Conservation (phyloP, 2,888 invertebrate genomes). For the Anaspis maculata region DNA sequence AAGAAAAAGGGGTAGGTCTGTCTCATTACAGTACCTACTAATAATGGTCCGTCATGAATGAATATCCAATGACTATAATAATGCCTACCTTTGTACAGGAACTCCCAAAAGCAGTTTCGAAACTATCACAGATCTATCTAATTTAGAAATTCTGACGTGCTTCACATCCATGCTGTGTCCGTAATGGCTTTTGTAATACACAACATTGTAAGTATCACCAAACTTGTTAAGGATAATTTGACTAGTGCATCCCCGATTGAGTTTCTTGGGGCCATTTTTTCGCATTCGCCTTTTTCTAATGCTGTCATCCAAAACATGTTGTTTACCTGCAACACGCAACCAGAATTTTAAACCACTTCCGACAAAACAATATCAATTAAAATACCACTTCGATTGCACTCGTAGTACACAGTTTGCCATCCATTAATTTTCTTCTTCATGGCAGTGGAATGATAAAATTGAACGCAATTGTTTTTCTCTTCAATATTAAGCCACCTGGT, state of each 20-base stretch:
- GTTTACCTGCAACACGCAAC: neutral
- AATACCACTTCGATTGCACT: slow-evolving; percentile 11
- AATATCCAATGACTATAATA: too few species aligned
- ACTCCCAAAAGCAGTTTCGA: slow-evolving; percentile 13
- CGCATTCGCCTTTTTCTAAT: slow-evolving; percentile 5
- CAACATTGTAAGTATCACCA: slow-evolving; percentile 5
- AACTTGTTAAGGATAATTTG: slow-evolving; percentile 12
- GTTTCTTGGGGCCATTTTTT: slow-evolving; percentile 7
- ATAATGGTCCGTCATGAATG: too few species aligned
- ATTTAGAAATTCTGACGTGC: slow-evolving; percentile 13
- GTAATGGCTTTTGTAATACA: slow-evolving; percentile 18
- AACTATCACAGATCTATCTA: slow-evolving; percentile 11
- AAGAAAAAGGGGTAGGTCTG: too few species aligned
- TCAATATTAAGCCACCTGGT: slow-evolving; percentile 11
- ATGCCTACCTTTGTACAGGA: too few species aligned
- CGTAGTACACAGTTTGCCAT: slow-evolving; percentile 10
- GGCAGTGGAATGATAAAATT: slow-evolving; percentile 10
- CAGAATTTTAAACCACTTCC: neutral
- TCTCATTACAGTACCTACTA: too few species aligned
- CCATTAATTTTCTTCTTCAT: slow-evolving; percentile 9
- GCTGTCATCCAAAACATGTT: slow-evolving; percentile 4
- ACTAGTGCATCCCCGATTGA: slow-evolving; percentile 12
- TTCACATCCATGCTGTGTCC: slow-evolving; percentile 12
- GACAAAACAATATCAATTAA: neutral
- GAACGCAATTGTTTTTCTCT: slow-evolving; percentile 10